Percentiles rank a stretch among this genome's conserved stretches.
Evolutionary conservation across 2,888 invertebrate genomes (phyloP).

Genomic region (Cinara cedri): DNA sequence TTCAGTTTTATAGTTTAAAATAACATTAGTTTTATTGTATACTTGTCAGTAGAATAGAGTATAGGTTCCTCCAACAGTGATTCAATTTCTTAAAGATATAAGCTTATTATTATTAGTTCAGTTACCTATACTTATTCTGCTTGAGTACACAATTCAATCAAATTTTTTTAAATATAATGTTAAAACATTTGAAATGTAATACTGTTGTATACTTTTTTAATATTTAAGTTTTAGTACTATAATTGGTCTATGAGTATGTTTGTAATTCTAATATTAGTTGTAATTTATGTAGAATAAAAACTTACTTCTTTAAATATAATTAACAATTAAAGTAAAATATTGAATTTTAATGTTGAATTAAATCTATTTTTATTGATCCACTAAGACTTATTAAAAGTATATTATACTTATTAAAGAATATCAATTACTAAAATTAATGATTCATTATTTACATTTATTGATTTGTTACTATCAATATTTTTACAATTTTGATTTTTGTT

Average conservation of each 20-base stretch:
- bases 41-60: constrained; percentile 28
- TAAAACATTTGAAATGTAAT: not conserved
- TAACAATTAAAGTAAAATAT: constrained; percentile 16
- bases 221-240: constrained; percentile 36
- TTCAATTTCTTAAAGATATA: constrained; percentile 3
- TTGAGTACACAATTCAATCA: constrained; percentile 35
- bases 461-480: too few relatives aligned
- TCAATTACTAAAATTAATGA: too few relatives aligned
- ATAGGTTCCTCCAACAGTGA: constrained; percentile 3
- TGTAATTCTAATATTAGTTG: constrained; percentile 47
- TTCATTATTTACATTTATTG: too few relatives aligned
- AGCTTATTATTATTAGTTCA: constrained; percentile 1
- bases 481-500: too few relatives aligned
- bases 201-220: not conserved
- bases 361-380: not conserved
- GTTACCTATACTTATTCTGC: constrained; percentile 20
- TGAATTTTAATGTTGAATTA: not conserved
- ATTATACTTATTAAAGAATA: too few relatives aligned
- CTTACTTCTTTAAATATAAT: constrained; percentile 40
- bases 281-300: constrained; percentile 35
- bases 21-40: constrained; percentile 16
- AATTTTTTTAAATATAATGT: constrained; percentile 17
- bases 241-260: constrained; percentile 22
- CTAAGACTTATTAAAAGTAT: too few relatives aligned
- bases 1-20: constrained; percentile 13